Evolutionary conservation across 1,140 invertebrate genomes (phyloP).

Genomic region (Orius insidiosus): DNA sequence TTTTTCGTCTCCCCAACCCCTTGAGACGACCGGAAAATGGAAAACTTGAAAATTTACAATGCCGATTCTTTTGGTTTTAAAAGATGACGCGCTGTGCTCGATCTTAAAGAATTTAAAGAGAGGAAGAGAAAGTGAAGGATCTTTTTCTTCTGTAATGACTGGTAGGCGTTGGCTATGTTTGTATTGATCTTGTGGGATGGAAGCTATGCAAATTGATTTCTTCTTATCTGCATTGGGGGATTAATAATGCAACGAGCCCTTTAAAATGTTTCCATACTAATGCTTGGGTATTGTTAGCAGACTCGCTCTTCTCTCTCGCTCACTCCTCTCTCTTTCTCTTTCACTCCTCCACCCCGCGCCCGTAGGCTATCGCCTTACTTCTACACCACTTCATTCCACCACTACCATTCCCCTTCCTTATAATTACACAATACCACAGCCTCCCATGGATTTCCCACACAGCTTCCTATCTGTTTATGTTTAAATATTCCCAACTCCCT

Average conservation of each 20-base stretch:
- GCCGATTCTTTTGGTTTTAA: too few relatives aligned
- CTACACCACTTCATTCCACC: neutral
- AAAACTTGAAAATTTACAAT: too few relatives aligned
- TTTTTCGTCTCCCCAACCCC: too few relatives aligned
- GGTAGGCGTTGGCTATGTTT: too few relatives aligned
- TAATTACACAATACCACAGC: neutral
- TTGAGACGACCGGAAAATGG: too few relatives aligned
- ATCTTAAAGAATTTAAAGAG: too few relatives aligned
- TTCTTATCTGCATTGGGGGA: slow-evolving; percentile 9
- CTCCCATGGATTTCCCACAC: neutral
- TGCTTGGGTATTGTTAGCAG: slow-evolving; percentile 5
- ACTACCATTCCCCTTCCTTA: neutral
- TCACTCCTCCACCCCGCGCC: neutral
- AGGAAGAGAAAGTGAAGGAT: too few relatives aligned
- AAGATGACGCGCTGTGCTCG: too few relatives aligned
- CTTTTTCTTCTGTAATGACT: too few relatives aligned
- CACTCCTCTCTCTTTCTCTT: slow-evolving; percentile 5
- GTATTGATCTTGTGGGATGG: neutral
- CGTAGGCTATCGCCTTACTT: neutral
- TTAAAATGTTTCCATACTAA: slow-evolving; percentile 9
- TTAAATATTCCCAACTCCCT: too few relatives aligned
- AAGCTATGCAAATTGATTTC: slow-evolving; percentile 8
- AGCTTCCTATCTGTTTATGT: neutral
- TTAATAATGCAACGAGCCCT: slow-evolving; percentile 7
- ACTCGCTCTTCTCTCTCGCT: slow-evolving; percentile 7